phyloP scores from a whole-genome alignment of 2,113 vertebrate species.

The Tympanuchus pallidicinctus region DNA sequence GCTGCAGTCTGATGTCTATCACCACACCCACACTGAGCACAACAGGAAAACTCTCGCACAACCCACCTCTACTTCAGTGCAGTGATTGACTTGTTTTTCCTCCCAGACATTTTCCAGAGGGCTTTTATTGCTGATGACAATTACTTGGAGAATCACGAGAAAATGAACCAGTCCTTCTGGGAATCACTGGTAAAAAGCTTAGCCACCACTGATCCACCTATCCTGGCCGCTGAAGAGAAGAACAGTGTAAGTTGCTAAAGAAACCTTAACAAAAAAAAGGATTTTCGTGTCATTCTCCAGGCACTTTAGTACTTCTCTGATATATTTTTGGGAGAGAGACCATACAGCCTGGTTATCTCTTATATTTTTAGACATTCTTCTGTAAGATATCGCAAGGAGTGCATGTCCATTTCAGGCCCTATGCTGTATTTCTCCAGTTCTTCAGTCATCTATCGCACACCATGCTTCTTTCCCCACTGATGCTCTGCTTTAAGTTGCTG shows the following conservation, averaged over 20 bases:
- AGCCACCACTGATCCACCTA: constrained; percentile 27
- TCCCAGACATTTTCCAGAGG: constrained; percentile 37
- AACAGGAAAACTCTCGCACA: background rate
- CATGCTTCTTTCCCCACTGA: background rate
- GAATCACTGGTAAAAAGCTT: constrained; percentile 48
- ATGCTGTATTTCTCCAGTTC: background rate
- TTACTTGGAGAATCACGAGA: constrained; percentile 41
- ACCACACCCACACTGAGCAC: background rate
- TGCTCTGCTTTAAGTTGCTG: background rate
- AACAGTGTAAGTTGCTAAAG: constrained; percentile 44
- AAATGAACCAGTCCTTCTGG: constrained; percentile 48
- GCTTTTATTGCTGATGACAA: constrained; percentile 50
- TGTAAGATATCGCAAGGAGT: background rate
- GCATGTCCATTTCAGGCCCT: background rate
- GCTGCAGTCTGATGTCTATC: background rate
- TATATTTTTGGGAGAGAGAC: background rate
- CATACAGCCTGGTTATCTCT: background rate
- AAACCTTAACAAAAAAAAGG: background rate
- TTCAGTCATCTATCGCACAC: background rate
- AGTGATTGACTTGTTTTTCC: background rate
- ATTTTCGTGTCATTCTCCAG: background rate
- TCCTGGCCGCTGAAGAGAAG: constrained; percentile 55
- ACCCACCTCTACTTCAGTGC: background rate
- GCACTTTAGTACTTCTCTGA: background rate
- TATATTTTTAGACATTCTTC: background rate